phyloP scores from a whole-genome alignment of 1,140 invertebrate species.

The Ostrea denselamellosa region DNA sequence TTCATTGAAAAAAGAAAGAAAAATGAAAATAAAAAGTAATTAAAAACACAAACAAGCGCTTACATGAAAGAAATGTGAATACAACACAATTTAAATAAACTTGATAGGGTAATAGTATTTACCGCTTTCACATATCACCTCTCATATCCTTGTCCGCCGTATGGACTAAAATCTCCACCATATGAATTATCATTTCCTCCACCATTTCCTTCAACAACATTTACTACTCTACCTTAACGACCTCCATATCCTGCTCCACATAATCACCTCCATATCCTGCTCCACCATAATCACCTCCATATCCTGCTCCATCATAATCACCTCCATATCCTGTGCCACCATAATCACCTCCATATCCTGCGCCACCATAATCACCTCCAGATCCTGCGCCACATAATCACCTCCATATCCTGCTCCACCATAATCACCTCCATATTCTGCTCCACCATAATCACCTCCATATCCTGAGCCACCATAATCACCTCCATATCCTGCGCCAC shows the following conservation, averaged over 20 bases:
- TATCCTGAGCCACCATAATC: not conserved
- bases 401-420: not conserved
- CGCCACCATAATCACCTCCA: no score
- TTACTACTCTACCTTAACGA: not conserved
- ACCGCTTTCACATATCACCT: no score
- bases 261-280: not conserved
- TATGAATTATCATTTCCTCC: not conserved
- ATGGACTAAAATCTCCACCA: not conserved
- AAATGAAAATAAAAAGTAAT: no score
- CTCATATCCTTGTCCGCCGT: not conserved
- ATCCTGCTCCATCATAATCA: not conserved
- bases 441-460: not conserved
- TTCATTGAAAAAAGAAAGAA: no score
- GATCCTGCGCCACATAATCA: no score
- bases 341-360: not conserved
- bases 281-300: not conserved
- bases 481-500: not conserved
- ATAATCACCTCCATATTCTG: not conserved
- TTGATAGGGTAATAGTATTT: no score
- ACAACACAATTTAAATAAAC: no score
- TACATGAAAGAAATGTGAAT: no score
- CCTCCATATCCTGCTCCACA: constrained; percentile 8
- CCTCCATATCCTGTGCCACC: not conserved
- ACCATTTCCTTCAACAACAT: not conserved
- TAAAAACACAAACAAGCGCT: no score